Base-by-base conservation (phyloP, 2,797 vertebrate species). In the Acrossocheilus fasciatus region DNA sequence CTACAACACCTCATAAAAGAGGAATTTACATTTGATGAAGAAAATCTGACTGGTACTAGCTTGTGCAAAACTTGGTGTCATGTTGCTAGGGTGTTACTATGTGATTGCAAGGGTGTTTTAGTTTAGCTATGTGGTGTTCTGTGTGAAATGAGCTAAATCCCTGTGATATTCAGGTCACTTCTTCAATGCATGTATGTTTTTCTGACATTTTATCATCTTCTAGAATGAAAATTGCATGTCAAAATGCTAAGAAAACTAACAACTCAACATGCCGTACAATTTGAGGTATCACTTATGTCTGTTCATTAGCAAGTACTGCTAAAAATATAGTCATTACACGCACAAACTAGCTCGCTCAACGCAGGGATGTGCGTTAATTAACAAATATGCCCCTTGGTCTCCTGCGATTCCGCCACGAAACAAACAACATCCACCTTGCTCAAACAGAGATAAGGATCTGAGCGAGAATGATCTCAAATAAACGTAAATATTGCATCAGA, bases 331-430 rank as follows among this genome's bases (percentile, higher is more conserved):
- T 52, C 26, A 81, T 15, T 68, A 41, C 23, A 47, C 23, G 18
- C 30, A 76, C 52, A 81, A 45, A 59, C 39, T 18, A 14, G 14
- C 41, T 47, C 15, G 59, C 3, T 82, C 81, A 91, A 45, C 4
- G n/a, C 77, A 92, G 52, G 78, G 91, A 92, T 89, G 87, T 76
- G 90, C 93, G 94, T 95, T 95, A 95, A 96, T 95, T 94, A 95
- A 91, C 92, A 92, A 95, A 95, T 92, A 94, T 93, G 93, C 93
- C 94, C 94, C 85, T 87, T 92, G 94, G 94, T 94, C 92, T 89
- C 94, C 94, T 92, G 91, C 91, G 88, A 93, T 94, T 94, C 93
- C 89, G 90, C 92, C 91, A 90, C 47, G 92, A 91, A 91, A 95
- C 93, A 95, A 95, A 95, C 94, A 95, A 92, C 82, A 72, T 68